Conservation (phyloP, 1,140 invertebrate species). For the Drosophila punjabiensis region DNA sequence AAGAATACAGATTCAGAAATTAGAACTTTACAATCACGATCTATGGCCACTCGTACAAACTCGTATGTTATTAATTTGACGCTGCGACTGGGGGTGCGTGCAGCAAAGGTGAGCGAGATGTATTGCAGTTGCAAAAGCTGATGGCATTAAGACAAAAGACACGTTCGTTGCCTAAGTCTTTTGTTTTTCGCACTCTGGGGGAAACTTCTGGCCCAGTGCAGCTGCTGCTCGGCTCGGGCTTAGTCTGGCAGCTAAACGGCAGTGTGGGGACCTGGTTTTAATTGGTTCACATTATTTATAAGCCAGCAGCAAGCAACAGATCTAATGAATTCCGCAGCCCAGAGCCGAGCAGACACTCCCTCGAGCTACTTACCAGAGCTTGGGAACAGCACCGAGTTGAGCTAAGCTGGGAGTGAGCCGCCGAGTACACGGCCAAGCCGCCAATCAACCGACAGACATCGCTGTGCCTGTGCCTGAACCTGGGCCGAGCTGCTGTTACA, state of each 20-base stretch:
- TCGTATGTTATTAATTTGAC: slow-evolving; percentile 41
- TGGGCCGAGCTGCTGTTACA: slow-evolving; percentile 21
- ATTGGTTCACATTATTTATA: slow-evolving; percentile 54
- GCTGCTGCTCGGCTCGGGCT: slow-evolving; percentile 8
- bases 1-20: slow-evolving; percentile 39
- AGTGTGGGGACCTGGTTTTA: slow-evolving; percentile 42
- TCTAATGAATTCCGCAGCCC: slow-evolving; percentile 36
- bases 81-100: slow-evolving; percentile 33
- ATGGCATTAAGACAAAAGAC: slow-evolving; percentile 44
- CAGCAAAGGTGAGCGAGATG: slow-evolving; percentile 19
- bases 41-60: slow-evolving; percentile 3
- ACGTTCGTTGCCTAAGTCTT: slow-evolving; percentile 65
- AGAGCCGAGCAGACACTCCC: slow-evolving; percentile 32
- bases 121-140: slow-evolving; percentile 15
- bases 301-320: slow-evolving; percentile 13
- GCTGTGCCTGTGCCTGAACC: not conserved
- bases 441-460: slow-evolving; percentile 9
- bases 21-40: slow-evolving; percentile 40
- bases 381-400: slow-evolving; percentile 12
- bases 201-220: slow-evolving; percentile 17
- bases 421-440: slow-evolving; percentile 1
- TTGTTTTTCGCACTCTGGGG: slow-evolving; percentile 41
- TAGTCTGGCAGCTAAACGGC: slow-evolving; percentile 14
- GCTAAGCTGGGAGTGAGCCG: slow-evolving; percentile 4
- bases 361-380: slow-evolving; percentile 25